These are phyloP conservation scores for Amblyraja radiata DNA, from an alignment of 2,797 vertebrate species.

Conservation along the genomic window DNA sequence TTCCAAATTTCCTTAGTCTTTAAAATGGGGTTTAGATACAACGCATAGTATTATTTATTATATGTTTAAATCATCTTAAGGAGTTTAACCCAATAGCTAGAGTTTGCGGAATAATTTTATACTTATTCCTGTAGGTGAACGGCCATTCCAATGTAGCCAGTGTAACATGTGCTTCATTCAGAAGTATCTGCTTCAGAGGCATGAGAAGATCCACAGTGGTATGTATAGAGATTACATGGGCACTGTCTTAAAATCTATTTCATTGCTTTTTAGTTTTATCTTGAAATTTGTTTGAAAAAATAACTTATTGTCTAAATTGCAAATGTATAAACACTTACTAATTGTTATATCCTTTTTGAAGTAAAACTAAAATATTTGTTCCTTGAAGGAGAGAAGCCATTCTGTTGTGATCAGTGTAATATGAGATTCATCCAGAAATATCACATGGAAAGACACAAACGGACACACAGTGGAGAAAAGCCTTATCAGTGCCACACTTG, in stretches of 20 bases:
- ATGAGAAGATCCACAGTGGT: conserved; percentile 97
- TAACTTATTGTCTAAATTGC: background rate
- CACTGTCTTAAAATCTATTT: background rate
- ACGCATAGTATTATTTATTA: background rate
- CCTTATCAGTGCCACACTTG: conserved; percentile 98
- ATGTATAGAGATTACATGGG: conserved; percentile 46
- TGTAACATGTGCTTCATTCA: conserved; percentile 99
- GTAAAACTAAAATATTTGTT: background rate
- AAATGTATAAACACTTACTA: background rate
- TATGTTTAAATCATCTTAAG: background rate
- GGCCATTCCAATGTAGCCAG: conserved; percentile 98
- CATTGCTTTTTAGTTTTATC: background rate
- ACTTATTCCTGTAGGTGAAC: conserved; percentile 68
- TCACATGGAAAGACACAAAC: conserved; percentile 98
- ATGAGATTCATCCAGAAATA: conserved; percentile 99
- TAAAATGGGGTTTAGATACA: background rate
- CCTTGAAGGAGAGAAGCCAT: conserved; percentile 84
- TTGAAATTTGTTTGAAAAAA: background rate
- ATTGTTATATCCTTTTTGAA: background rate
- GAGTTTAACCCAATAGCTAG: background rate
- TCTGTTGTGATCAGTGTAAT: conserved; percentile 96
- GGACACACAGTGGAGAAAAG: conserved; percentile 98
- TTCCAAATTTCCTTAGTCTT: background rate
- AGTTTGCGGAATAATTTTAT: background rate
- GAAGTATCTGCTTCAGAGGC: conserved; percentile 93